These are phyloP conservation scores for Acrobasis suavella DNA, from an alignment of 2,888 invertebrate species.

Conservation along the genomic window DNA sequence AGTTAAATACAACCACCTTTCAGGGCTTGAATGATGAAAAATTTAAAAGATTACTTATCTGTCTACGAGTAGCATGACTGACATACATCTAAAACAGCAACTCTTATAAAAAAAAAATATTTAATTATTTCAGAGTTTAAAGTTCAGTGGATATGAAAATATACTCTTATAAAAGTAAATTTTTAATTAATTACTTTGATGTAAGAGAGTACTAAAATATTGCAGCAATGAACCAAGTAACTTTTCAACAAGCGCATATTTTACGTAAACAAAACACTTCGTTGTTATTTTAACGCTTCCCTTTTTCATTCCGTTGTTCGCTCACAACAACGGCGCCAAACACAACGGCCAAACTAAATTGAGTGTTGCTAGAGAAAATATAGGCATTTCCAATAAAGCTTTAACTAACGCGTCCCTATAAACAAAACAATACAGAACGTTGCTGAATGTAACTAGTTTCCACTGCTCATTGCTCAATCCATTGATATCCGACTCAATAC, in stretches of 20 bases:
- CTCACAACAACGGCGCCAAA: background rate
- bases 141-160: too few species aligned
- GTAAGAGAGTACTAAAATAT: too few species aligned
- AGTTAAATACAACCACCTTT: too few species aligned
- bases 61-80: too few species aligned
- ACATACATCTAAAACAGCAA: too few species aligned
- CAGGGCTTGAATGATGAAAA: too few species aligned
- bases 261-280: background rate
- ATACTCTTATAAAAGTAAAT: too few species aligned
- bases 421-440: conserved; percentile 54
- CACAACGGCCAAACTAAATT: conserved; percentile 9
- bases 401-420: conserved; percentile 18
- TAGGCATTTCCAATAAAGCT: conserved; percentile 36
- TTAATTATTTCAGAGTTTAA: too few species aligned
- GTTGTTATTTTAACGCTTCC: background rate
- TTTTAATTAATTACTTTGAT: too few species aligned
- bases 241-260: background rate
- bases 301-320: background rate
- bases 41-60: too few species aligned
- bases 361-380: conserved; percentile 3
- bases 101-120: too few species aligned
- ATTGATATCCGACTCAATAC: conserved; percentile 6
- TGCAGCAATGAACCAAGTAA: background rate
- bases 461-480: conserved; percentile 52
- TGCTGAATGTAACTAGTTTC: conserved; percentile 42